A percentile compares a stretch with the other conserved stretches of the same genome.
These are phyloP conservation scores for Drosophila santomea DNA, from an alignment of 1,140 invertebrate genomes.

Conservation along the genomic window DNA sequence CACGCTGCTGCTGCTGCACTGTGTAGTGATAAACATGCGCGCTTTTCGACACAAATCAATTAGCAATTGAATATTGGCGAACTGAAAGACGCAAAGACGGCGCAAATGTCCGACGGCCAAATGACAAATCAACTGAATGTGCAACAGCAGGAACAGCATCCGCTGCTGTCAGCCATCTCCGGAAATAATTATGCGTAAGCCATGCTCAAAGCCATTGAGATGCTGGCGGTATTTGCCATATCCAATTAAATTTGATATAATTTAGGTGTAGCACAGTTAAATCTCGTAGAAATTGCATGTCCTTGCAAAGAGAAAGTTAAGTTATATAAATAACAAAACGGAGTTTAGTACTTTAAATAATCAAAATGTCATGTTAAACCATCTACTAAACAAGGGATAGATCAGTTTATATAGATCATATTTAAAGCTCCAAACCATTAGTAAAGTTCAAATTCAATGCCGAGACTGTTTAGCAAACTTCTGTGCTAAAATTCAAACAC, in stretches of 20 bases:
- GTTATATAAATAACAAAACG: too few species aligned
- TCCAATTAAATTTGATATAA: neutral
- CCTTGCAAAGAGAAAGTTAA: neutral
- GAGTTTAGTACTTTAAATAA: too few species aligned
- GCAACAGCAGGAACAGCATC: conserved; percentile 43
- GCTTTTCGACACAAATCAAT: conserved; percentile 61
- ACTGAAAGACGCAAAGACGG: conserved; percentile 57
- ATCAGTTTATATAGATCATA: too few species aligned
- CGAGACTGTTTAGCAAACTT: too few species aligned
- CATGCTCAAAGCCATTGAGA: neutral
- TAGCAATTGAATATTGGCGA: conserved; percentile 70
- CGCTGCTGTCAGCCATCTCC: conserved; percentile 67
- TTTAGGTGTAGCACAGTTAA: neutral
- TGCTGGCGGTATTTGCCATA: neutral
- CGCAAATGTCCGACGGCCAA: conserved; percentile 61
- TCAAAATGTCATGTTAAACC: too few species aligned
- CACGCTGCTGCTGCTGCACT: neutral
- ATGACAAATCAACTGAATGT: conserved; percentile 52
- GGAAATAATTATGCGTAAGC: conserved; percentile 78
- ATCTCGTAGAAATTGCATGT: too few species aligned
- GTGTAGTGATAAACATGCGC: conserved; percentile 37
- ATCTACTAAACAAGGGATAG: too few species aligned
- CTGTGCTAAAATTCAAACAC: too few species aligned
- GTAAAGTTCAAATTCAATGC: too few species aligned
- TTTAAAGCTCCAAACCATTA: too few species aligned